Evolutionary conservation across 2,113 vertebrate species (phyloP), one percentile per base, ranked within the genome.

Genomic region (Buteo buteo): DNA sequence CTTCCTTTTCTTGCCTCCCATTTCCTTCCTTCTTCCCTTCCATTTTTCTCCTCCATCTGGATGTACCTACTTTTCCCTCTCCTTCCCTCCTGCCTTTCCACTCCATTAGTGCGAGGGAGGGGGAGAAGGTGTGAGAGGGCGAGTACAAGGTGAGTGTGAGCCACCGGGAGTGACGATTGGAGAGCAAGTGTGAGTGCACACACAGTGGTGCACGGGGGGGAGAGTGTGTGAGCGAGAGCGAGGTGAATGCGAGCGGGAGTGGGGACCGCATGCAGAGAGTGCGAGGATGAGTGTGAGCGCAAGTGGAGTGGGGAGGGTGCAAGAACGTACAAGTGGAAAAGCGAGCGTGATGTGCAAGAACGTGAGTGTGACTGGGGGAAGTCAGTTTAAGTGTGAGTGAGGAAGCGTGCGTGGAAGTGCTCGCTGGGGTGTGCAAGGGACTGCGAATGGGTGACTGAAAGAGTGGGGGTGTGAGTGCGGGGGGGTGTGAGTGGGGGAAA

Each of bases 31-130:
- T 62, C 57, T 38, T 54, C 42, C 18, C 16, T 32, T 28, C 42
- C 15, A 20, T 9, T 26, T 7, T 22, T 29, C 81, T 31, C 47
- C 10, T 52, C 55, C 66, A 42, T 9, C 25, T 3, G 3, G n/a
- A 58, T 29, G 4, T 20, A 8, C 31, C 17, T 36, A 13, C 45
- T 19, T 40, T 16, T 40, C 20, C n/a, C 59, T 29, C n/a, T 47
- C 21, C 50, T 28, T 28, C 17, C 10, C 8, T 22, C n/a, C 50
- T 17, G 21, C 29, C 18, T n/a, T 26, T n/a, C 47, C 64, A 4
- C 20, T 7, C 45, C 2, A 1, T 9, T 2, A n/a, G 44, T 1
- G 4, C 2, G 0, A 49, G 71, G 5, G 10, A 15, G 49, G 9
- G 16, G 21, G 15, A 3, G 14, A 3, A 15, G 14, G 7, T 2